These are phyloP conservation scores for Thalassoma bifasciatum DNA, from an alignment of 2,113 vertebrate genomes.

Conservation along the genomic window DNA sequence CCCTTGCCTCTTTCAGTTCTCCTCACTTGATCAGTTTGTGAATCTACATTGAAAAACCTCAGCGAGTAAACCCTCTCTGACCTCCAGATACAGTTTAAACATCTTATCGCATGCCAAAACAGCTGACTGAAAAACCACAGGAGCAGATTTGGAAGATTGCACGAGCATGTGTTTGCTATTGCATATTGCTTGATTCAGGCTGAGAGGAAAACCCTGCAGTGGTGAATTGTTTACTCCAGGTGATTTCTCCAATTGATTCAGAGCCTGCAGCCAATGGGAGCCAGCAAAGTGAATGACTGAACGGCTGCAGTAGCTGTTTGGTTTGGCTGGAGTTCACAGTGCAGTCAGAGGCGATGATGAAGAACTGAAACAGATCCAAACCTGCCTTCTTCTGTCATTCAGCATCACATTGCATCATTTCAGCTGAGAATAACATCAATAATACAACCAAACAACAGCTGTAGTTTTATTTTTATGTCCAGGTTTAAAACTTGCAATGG, in stretches of 20 bases:
- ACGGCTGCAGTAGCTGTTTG: neutral
- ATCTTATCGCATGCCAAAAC: neutral
- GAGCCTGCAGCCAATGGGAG: neutral
- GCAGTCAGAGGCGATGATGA: conserved; percentile 10
- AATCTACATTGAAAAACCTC: neutral
- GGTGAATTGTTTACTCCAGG: neutral
- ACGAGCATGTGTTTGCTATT: too few species aligned
- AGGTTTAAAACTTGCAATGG: too few species aligned
- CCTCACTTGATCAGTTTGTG: neutral
- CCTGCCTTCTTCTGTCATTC: neutral
- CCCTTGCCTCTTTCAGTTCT: conserved; percentile 9
- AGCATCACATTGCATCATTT: neutral
- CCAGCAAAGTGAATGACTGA: neutral
- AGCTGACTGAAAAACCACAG: too few species aligned
- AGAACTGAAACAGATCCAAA: neutral
- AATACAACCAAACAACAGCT: neutral
- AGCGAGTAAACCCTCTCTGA: neutral
- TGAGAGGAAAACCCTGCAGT: neutral
- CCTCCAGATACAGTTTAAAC: neutral
- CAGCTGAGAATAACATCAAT: neutral
- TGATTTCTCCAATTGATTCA: neutral
- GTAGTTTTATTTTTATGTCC: neutral
- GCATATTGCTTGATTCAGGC: neutral
- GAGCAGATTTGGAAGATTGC: neutral
- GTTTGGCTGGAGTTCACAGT: conserved; percentile 20